Evolutionary conservation across 2,888 invertebrate genomes (phyloP).

Genomic region (Brachyopa scutellaris): DNA sequence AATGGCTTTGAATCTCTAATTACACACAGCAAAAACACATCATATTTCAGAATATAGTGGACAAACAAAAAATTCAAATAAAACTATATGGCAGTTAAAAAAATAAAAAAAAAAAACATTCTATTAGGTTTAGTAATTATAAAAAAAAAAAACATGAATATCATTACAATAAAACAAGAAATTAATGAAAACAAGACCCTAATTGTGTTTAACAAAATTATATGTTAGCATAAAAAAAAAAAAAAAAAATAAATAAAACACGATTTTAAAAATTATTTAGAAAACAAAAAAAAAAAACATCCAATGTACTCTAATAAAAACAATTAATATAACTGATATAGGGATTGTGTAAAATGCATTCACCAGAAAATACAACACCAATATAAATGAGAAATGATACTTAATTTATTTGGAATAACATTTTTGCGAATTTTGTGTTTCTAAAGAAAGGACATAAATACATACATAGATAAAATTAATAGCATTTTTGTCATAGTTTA

Average conservation of each 20-base stretch:
- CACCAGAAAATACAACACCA: conserved; percentile 15
- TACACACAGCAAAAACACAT: background rate
- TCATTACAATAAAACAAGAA: background rate
- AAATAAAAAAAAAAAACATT: background rate
- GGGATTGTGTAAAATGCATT: conserved; percentile 46
- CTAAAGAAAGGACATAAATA: conserved; percentile 19
- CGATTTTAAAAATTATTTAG: conserved; percentile 1
- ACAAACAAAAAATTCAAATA: background rate
- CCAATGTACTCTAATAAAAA: conserved; percentile 7
- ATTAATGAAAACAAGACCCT: background rate
- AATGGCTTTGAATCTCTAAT: conserved; percentile 35
- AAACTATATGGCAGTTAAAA: background rate
- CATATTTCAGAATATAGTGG: background rate
- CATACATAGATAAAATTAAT: conserved; percentile 27
- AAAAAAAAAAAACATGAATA: background rate
- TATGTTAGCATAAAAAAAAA: background rate
- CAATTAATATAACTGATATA: conserved; percentile 10
- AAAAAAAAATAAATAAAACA: background rate
- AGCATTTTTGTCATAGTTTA: conserved; percentile 64
- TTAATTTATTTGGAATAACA: conserved; percentile 28
- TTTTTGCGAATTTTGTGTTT: conserved; percentile 45
- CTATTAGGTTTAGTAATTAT: background rate
- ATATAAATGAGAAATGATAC: conserved; percentile 3
- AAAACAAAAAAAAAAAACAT: background rate
- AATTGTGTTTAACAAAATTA: background rate